phyloP scores from a whole-genome alignment of 2,113 vertebrate genomes.

The Dicrurus megarhynchus region DNA sequence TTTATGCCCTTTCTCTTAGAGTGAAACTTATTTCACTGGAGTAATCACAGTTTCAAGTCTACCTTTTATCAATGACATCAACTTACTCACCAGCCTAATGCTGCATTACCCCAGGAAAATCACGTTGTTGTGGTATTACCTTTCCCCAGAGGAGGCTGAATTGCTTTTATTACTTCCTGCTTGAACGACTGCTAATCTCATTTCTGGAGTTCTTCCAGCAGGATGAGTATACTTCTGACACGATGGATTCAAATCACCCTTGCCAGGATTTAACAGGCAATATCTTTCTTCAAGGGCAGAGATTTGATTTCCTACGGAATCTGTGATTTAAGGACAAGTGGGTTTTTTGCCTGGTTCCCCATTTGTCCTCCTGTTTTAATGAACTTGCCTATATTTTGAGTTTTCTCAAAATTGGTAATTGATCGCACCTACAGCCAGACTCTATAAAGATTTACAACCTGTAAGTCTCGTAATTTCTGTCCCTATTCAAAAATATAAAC shows the following conservation, averaged over 20 bases:
- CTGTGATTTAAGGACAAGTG: neutral
- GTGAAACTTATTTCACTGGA: neutral
- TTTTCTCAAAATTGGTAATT: neutral
- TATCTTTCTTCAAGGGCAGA: conserved; percentile 21
- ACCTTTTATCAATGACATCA: conserved; percentile 47
- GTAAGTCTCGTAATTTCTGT: neutral
- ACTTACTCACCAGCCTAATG: neutral
- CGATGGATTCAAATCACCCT: neutral
- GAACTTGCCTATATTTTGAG: neutral
- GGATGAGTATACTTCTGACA: neutral
- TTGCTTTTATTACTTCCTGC: conserved; percentile 58
- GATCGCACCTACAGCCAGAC: neutral
- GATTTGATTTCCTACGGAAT: neutral
- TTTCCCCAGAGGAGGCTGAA: conserved; percentile 25
- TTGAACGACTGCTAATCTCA: conserved; percentile 29
- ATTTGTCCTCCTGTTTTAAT: neutral
- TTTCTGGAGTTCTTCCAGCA: conserved; percentile 41
- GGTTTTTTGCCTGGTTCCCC: rapidly evolving
- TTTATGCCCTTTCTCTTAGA: neutral
- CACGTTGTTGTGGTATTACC: conserved; percentile 19
- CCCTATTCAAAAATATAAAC: neutral
- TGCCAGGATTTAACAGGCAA: neutral
- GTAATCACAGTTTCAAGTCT: neutral
- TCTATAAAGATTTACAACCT: neutral
- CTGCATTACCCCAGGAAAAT: conserved; percentile 15